A percentile compares a stretch with the other conserved stretches of the same genome.
These are phyloP conservation scores for Cecidostiba fungosa DNA, from an alignment of 2,888 invertebrate species.

Conservation along the genomic window DNA sequence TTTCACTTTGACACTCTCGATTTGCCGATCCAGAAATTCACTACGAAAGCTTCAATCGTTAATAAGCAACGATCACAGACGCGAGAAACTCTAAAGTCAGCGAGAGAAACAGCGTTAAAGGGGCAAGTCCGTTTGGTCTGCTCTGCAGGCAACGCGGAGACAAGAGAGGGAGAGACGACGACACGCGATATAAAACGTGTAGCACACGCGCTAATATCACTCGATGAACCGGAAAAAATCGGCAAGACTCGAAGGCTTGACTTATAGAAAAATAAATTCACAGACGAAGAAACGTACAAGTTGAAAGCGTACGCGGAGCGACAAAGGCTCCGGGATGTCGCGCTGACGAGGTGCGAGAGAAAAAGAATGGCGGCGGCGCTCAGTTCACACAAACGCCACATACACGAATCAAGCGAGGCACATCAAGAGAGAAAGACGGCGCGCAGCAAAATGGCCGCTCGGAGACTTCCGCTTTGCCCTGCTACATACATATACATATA, in stretches of 20 bases:
- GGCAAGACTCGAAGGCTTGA: not conserved
- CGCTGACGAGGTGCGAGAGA: constrained; percentile 8
- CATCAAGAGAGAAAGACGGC: not conserved
- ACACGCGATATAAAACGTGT: not conserved
- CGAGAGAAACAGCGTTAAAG: constrained; percentile 6
- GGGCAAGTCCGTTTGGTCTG: constrained; percentile 25
- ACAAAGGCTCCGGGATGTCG: not conserved
- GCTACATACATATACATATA: no score
- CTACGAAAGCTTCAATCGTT: not conserved
- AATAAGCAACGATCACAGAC: not conserved
- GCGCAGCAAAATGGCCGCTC: constrained; percentile 68
- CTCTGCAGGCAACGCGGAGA: not conserved
- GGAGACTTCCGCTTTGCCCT: constrained; percentile 66
- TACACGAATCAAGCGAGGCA: constrained; percentile 6
- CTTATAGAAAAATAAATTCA: not conserved
- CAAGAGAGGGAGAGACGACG: not conserved
- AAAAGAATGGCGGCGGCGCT: constrained; percentile 46
- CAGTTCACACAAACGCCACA: constrained; percentile 1
- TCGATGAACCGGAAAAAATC: not conserved
- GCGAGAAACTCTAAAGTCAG: not conserved
- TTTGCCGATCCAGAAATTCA: not conserved
- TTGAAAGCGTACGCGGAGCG: not conserved
- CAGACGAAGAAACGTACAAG: not conserved
- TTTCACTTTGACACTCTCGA: not conserved
- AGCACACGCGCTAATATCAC: not conserved